A percentile compares a stretch with the other conserved stretches of the same genome.
Evolutionary conservation across 2,113 vertebrate species (phyloP).

Genomic region (Saguinus midas): DNA sequence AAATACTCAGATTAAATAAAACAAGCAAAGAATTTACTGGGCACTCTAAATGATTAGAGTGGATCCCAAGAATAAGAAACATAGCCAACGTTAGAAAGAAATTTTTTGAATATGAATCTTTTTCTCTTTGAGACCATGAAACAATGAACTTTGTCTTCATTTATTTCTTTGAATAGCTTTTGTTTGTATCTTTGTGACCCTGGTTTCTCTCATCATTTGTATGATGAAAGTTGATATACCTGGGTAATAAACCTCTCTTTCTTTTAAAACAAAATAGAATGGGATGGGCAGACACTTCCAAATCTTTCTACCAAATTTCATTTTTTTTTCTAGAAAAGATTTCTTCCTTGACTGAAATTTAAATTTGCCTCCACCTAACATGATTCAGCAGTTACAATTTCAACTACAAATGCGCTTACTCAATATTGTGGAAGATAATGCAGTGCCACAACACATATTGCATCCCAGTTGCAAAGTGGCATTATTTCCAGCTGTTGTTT

Average conservation of each 20-base stretch:
- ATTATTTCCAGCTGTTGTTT: not conserved
- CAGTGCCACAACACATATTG: not conserved
- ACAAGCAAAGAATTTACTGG: not conserved
- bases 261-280: not conserved
- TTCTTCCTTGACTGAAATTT: not conserved
- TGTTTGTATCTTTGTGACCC: not conserved
- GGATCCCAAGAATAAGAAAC: not conserved
- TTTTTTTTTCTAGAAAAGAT: not conserved
- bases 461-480: not conserved
- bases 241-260: fast-evolving
- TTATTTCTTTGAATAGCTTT: not conserved
- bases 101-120: not conserved
- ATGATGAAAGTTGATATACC: not conserved
- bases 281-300: not conserved
- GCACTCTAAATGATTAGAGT: not conserved
- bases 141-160: not conserved
- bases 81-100: not conserved
- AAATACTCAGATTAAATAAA: not conserved
- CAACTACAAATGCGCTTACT: not conserved
- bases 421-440: not conserved
- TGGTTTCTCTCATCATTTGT: not conserved
- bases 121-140: not conserved
- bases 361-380: not conserved
- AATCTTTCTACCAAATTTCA: not conserved
- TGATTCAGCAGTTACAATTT: not conserved